Base-by-base conservation (phyloP, 1,140 invertebrate species). In the Conopomorpha cramerella region DNA sequence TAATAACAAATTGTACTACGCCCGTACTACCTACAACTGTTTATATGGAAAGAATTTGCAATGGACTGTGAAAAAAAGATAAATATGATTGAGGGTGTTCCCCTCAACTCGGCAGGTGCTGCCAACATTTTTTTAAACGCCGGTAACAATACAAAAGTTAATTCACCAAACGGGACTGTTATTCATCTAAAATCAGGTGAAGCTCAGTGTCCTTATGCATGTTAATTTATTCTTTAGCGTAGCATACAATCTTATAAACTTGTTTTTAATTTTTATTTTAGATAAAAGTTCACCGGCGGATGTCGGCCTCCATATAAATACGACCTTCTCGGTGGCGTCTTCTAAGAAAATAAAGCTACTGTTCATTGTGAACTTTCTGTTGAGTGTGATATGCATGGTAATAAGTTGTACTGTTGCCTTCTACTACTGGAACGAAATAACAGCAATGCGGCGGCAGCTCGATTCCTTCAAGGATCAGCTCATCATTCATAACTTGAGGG, bases 171-270 rank as follows among this genome's bases (percentile, higher is more conserved):
- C 33, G 66, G 66, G 39, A 65, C 66, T 46, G 55, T 67, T 39
- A 74, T 74, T 55, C 66, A 70, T 64, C 54, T 74, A 38, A 65
- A 71, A 36, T 62, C 66, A 68, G 70, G 68, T 73, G 54, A 66
- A 39, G 55, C 37, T 36, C 32, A 33, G 19, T 53, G 54, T 19
- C 36, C 28, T n/a, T n/a, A n/a, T n/a, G n/a, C n/a, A n/a, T n/a
- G n/a, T n/a, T n/a, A n/a, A n/a, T n/a, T n/a, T n/a, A n/a, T n/a
- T n/a, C n/a, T n/a, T n/a, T n/a, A n/a, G n/a, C n/a, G n/a, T n/a
- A n/a, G n/a, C n/a, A n/a, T n/a, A n/a, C n/a, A n/a, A n/a, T n/a
- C n/a, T n/a, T n/a, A n/a, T n/a, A n/a, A n/a, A n/a, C n/a, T n/a
- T n/a, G n/a, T n/a, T n/a, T n/a, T n/a, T n/a, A n/a, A 45, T 47